Evolutionary conservation across 2,113 vertebrate genomes (phyloP).

Genomic region (Anoura caudifer): DNA sequence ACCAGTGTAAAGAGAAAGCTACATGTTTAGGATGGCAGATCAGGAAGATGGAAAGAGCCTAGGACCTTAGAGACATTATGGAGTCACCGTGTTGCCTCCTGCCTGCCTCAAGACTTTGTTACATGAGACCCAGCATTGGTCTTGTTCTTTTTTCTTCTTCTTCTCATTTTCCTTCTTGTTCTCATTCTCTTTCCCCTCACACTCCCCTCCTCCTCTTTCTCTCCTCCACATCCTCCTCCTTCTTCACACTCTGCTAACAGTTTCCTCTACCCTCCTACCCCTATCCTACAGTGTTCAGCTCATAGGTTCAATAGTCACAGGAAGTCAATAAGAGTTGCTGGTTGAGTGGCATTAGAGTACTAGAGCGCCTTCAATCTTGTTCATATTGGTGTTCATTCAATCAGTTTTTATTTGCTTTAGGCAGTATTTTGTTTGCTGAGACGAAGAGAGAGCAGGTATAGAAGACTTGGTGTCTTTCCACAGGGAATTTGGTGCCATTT

Average conservation of each 20-base stretch:
- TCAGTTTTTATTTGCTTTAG: background rate
- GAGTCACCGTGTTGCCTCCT: background rate
- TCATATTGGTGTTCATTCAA: background rate
- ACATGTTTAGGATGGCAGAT: background rate
- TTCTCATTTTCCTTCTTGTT: background rate
- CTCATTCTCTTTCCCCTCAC: background rate
- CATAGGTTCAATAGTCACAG: background rate
- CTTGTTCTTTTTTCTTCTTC: background rate
- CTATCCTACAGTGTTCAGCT: background rate
- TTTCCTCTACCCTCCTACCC: background rate
- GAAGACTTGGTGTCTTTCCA: constrained; percentile 28
- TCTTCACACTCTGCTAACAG: background rate
- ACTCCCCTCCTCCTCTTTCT: background rate
- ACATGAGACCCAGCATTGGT: background rate
- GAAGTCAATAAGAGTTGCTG: background rate
- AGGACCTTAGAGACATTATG: background rate
- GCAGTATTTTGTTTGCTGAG: background rate
- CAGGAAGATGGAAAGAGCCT: background rate
- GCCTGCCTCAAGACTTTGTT: background rate
- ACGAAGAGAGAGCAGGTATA: background rate
- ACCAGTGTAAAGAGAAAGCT: background rate
- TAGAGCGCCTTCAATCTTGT: background rate
- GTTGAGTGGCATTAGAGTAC: background rate
- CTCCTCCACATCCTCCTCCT: background rate
- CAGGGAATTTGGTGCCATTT: constrained; percentile 15